phyloP scores from a whole-genome alignment of 2,888 invertebrate genomes.

The Geophilus truncorum region DNA sequence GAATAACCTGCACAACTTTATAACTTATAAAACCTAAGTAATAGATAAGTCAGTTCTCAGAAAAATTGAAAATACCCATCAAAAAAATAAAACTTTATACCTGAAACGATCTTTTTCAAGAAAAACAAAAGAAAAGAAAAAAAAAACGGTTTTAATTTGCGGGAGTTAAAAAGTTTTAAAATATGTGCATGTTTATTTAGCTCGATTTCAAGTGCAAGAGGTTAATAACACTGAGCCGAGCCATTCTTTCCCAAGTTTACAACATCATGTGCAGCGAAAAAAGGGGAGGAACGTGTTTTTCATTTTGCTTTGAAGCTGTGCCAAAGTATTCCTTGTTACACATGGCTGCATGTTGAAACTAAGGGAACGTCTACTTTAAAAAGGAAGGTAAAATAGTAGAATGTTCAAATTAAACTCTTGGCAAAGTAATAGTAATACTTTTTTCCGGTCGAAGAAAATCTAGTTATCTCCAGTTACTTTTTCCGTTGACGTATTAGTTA shows the following conservation, averaged over 20 bases:
- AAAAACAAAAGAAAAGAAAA: neutral
- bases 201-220: neutral
- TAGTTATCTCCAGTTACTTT: neutral
- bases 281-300: slow-evolving; percentile 15
- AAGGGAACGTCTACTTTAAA: neutral
- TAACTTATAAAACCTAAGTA: neutral
- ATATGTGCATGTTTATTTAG: slow-evolving; percentile 21
- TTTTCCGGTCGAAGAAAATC: no score
- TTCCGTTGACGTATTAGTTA: neutral
- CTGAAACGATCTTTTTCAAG: neutral
- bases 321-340: neutral
- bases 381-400: neutral
- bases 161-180: neutral
- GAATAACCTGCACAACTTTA: neutral
- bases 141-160: neutral
- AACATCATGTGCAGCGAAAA: neutral
- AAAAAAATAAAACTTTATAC: neutral
- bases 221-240: neutral
- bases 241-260: neutral
- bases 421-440: neutral
- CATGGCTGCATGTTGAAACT: neutral
- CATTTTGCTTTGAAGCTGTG: neutral
- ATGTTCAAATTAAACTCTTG: neutral
- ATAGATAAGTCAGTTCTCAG: neutral
- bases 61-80: neutral